Conservation (phyloP, 1,140 invertebrate species). For the Bombus sylvicola region DNA sequence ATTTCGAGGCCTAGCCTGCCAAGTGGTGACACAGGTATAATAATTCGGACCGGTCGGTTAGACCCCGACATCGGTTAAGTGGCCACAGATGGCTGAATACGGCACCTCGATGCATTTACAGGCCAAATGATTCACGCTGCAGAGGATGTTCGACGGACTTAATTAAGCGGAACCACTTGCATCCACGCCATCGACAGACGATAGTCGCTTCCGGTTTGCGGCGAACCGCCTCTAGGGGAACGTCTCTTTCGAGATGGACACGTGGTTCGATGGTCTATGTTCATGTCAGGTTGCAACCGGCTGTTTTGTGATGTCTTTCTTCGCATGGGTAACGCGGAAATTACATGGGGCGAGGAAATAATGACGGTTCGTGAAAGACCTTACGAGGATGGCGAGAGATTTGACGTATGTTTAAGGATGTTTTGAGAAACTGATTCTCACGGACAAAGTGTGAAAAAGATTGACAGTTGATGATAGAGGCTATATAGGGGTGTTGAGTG, state of each 20-base stretch:
- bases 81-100: constrained; percentile 69
- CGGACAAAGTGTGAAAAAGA: neutral
- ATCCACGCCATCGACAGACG: constrained; percentile 32
- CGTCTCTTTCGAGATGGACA: constrained; percentile 15
- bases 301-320: neutral
- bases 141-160: constrained; percentile 49
- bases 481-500: neutral
- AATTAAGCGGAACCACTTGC: constrained; percentile 68
- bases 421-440: neutral
- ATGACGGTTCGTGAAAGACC: neutral
- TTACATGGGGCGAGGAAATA: neutral
- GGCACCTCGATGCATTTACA: constrained; percentile 52
- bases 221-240: neutral
- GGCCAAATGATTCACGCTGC: constrained; percentile 66
- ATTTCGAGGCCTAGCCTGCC: constrained; percentile 45
- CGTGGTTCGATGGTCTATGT: neutral
- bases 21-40: constrained; percentile 67
- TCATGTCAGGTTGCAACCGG: neutral
- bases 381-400: neutral
- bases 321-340: neutral
- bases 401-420: neutral
- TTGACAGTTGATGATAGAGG: neutral
- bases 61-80: constrained; percentile 60
- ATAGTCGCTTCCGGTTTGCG: constrained; percentile 41
- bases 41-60: constrained; percentile 67